Conservation (phyloP, 1,140 invertebrate genomes). For the Ostrea denselamellosa region DNA sequence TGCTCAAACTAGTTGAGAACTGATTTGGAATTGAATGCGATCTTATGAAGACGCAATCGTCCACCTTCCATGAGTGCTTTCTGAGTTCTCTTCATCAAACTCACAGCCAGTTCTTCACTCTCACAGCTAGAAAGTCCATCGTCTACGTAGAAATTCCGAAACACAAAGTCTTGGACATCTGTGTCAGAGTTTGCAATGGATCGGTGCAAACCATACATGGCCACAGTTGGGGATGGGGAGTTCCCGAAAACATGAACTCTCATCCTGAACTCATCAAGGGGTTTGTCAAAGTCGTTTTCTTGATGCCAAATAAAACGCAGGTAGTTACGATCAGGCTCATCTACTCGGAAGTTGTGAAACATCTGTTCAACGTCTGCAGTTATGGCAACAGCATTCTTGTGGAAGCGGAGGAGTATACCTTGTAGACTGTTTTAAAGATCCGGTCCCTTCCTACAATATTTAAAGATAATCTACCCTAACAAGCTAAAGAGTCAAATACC, state of each 20-base stretch:
- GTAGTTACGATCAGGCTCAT: conserved; percentile 35
- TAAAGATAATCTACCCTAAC: conserved; percentile 57
- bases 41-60: conserved; percentile 49
- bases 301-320: conserved; percentile 52
- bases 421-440: conserved; percentile 70
- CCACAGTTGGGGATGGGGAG: conserved; percentile 46
- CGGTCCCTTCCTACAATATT: conserved; percentile 66
- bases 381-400: conserved; percentile 49
- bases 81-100: conserved; percentile 43
- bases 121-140: conserved; percentile 46
- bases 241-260: conserved; percentile 55
- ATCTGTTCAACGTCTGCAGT: no score
- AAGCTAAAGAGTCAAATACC: conserved; percentile 51
- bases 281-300: conserved; percentile 28
- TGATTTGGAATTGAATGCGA: conserved; percentile 46
- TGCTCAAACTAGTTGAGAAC: conserved; percentile 40
- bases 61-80: conserved; percentile 28
- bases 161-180: conserved; percentile 37
- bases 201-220: conserved; percentile 48
- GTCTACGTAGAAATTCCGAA: conserved; percentile 55
- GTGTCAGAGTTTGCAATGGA: conserved; percentile 23
- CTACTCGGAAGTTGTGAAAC: conserved; percentile 54
- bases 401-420: conserved; percentile 59
- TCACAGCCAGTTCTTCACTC: conserved; percentile 29
- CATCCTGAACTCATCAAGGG: conserved; percentile 51